Evolutionary conservation across 1,140 invertebrate species (phyloP), one percentile per base, ranked within the genome.

Genomic region (Helicoverpa zea): DNA sequence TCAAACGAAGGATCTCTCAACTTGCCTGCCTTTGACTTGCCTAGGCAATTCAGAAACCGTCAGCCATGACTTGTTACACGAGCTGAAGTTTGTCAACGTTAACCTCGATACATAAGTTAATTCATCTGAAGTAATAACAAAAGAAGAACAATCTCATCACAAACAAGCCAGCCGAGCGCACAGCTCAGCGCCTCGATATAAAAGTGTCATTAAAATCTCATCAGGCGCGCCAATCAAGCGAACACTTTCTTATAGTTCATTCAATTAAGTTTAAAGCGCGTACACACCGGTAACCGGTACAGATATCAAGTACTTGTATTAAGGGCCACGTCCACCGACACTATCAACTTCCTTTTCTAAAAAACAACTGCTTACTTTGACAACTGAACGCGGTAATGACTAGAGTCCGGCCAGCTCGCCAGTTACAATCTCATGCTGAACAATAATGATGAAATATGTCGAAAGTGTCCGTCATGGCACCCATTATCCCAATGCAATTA

Each of bases 201-300:
- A 59, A 59, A 59, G 58, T 59, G 58, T 29, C 58, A 59, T 59
- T 59, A 59, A 59, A 59, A 11, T 59, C 1, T 59, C 58, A 59
- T 59, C 29, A 59, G 58, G 13, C 18, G 10, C 18, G 9, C 18
- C 10, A 58, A 58, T 11, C 56, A 56, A 18, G 56, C 56, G 56
- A 16, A 16, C 54, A 56, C 54, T 59, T 3, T 59, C 18, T 29
- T 29, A 29, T 2, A 23, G 0, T 59, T 59, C 12, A 54, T 29
- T 29, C 58, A 13, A 29, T 59, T 7, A 58, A 58, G 56, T 18
- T 58, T 43, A 9, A 58, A 11, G 14, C 14, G 1, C 3, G 52
- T 54, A 54, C 2, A n/a, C 11, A 52, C 51, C 3, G 51, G 11
- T 12, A 52, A 23, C 35, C 35, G n/a, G 52, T 7, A n/a, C 14